Base-by-base conservation (phyloP, 2,888 invertebrate species). In the Eupithecia vulgata region DNA sequence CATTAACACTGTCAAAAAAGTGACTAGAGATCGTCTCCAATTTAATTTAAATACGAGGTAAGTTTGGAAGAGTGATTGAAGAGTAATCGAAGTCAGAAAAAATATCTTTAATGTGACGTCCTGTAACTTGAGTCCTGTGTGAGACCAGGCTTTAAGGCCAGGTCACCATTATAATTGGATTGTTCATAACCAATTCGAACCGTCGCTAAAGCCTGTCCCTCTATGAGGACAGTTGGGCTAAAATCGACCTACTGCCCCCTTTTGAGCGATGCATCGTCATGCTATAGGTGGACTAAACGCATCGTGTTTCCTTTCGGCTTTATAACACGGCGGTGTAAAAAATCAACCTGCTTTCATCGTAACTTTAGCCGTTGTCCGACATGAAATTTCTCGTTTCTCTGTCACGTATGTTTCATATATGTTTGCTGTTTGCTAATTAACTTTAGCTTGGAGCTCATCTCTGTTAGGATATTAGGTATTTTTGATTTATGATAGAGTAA, bases 371-470 rank as follows among this genome's bases (percentile, higher is more conserved):
- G 13, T 72, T 75, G 78, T 78, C 76, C 67, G 66, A 73, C 76
- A 76, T 78, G 73, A 78, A 79, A 78, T 73, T 74, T 74, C 76
- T 75, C 73, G 77, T 76, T 74, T 74, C 62, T 70, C 70, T 67
- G 72, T 73, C 80, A 78, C 77, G 76, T 76, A 69, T 73, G 73
- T 69, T 73, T 64, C 73, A 42, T 73, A 42, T 73, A 72, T 74
- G 73, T 77, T 72, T 45, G 25, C 42, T 70, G 72, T 62, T 70
- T 72, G 66, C 71, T 78, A 78, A 76, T 78, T 78, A 77, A 73
- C 48, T 73, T 75, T 67, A 59, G 61, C 61, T 69, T 25, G 25
- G 61, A 25, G 40, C 61, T 62, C 37, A 65, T 40, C 21, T 21
- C 21, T 40, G 37, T 13, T 6, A n/a, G 40, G 37, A 42, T 12